Conservation (phyloP, 2,113 vertebrate species). For the Rhabdomys dilectus region DNA sequence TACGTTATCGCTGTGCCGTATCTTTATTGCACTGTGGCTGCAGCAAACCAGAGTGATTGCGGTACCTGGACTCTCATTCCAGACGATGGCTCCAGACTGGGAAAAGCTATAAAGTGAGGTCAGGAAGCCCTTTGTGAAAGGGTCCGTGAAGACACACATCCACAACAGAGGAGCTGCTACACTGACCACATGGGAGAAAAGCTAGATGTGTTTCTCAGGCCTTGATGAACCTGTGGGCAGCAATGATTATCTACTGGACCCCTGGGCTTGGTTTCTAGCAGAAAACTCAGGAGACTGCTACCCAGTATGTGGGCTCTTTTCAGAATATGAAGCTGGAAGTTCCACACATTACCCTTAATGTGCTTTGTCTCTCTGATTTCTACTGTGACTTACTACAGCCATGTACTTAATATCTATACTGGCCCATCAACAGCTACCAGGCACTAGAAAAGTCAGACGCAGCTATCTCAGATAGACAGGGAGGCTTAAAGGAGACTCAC, state of each 20-base stretch:
- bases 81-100: neutral
- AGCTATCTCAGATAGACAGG: neutral
- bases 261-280: neutral
- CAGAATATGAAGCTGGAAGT: neutral
- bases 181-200: neutral
- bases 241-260: neutral
- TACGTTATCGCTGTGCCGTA: neutral
- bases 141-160: neutral
- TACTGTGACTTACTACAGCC: neutral
- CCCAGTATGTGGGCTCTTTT: neutral
- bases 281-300: neutral
- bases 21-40: neutral
- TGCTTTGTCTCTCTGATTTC: neutral
- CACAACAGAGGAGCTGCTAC: neutral
- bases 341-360: neutral
- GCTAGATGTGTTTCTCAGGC: neutral
- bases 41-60: neutral
- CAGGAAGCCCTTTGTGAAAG: neutral
- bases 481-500: neutral
- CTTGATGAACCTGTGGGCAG: neutral
- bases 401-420: neutral
- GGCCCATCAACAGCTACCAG: neutral
- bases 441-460: neutral
- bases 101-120: neutral
- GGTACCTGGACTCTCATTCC: neutral